A percentile compares a stretch with the other conserved stretches of the same genome.
Conservation (phyloP, 2,797 vertebrate species). For the Gambelia wislizenii region DNA sequence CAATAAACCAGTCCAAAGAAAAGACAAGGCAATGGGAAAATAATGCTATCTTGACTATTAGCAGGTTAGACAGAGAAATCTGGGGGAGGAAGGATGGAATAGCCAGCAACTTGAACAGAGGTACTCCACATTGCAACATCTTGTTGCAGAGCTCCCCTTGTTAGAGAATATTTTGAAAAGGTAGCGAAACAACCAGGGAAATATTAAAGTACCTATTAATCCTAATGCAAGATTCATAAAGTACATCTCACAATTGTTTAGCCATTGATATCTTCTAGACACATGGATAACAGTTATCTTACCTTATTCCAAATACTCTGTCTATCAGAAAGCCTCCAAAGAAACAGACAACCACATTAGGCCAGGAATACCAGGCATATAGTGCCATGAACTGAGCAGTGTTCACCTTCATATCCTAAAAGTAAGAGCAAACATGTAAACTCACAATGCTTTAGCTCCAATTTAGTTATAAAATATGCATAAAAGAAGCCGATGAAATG, state of each 20-base stretch:
- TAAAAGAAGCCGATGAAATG: background rate
- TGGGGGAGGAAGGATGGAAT: background rate
- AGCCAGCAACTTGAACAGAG: background rate
- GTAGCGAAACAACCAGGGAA: background rate
- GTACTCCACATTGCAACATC: background rate
- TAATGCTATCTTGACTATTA: background rate
- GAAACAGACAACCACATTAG: slow-evolving; percentile 97
- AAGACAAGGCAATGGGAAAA: background rate
- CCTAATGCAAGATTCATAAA: background rate
- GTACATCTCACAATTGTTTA: background rate
- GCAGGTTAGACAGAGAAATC: background rate
- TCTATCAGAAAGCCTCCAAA: slow-evolving; percentile 96
- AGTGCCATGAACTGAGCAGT: slow-evolving; percentile 93
- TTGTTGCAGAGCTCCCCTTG: background rate
- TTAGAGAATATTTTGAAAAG: background rate
- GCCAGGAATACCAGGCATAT: slow-evolving; percentile 99
- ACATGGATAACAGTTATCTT: background rate
- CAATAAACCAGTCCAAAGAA: background rate
- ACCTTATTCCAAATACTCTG: slow-evolving; percentile 96
- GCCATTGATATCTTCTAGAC: background rate
- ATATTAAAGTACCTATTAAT: background rate
- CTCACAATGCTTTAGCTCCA: background rate
- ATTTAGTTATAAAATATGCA: background rate
- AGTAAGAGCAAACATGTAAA: accelerated
- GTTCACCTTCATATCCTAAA: slow-evolving; percentile 91